Conservation (phyloP, 2,888 invertebrate species). For the Phorcus lineatus region DNA sequence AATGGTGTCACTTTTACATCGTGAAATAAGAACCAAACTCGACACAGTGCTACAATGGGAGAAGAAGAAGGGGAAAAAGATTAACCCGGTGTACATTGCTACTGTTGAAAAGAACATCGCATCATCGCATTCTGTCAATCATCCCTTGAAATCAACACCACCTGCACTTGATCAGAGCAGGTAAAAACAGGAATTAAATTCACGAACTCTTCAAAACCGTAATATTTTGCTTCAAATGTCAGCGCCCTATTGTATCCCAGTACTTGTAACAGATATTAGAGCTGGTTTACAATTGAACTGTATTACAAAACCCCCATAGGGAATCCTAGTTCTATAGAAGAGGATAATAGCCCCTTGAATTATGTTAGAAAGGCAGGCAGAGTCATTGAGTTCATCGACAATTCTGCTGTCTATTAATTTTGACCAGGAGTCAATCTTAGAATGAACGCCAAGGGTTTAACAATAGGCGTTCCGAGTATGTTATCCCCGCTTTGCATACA, state of each 20-base stretch:
- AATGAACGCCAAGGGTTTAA: conserved; percentile 2
- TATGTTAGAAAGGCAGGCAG: neutral
- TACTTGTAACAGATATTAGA: conserved; percentile 10
- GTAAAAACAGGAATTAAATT: conserved; percentile 5
- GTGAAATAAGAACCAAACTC: no score
- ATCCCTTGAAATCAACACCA: neutral
- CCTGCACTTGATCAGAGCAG: neutral
- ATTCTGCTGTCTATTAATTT: conserved; percentile 18
- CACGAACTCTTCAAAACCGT: conserved; percentile 13
- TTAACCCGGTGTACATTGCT: neutral
- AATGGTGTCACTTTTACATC: no score
- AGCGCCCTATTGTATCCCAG: neutral
- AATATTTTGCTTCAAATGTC: neutral
- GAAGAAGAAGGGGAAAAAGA: no score
- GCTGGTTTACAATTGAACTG: neutral
- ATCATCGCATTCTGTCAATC: neutral
- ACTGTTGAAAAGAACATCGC: neutral
- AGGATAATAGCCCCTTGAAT: neutral
- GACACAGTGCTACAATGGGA: no score
- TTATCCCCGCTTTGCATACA: neutral
- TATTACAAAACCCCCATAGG: neutral
- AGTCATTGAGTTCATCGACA: conserved; percentile 1
- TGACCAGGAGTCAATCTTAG: neutral
- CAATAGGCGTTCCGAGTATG: neutral
- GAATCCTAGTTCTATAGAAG: neutral